Base-by-base conservation (phyloP, 1,140 invertebrate genomes). In the Drosophila persimilis region DNA sequence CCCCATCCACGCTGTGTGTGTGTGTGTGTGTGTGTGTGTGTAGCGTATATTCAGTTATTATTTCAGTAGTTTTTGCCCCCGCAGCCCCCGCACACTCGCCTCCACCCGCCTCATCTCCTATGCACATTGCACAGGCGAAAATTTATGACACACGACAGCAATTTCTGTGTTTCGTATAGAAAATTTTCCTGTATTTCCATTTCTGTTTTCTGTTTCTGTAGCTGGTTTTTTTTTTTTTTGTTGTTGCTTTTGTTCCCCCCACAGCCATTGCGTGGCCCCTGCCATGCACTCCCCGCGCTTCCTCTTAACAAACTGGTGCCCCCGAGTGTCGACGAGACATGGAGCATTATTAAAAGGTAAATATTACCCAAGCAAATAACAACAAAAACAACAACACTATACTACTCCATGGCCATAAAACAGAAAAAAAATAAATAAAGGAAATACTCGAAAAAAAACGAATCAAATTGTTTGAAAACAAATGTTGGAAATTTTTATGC, bases 341-440 rank as follows among this genome's bases (percentile, higher is more conserved):
- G 26, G 60, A 70, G 73, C 61, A 70, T 77, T 85, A 80, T 86
- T 73, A 86, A 85, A 85, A 84, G 80, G 81, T 84, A 85, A 85
- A 80, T 85, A 86, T 84, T 86, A 71, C 65, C 77, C 59, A 51
- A 61, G 69, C 80, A 76, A 84, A 77, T 73, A 85, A 79, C 64
- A 81, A 56, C 66, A 59, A 31, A 17, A 29, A 48, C 11, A 39
- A 9, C 3, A 35, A 8, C 3, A 39, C 9, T 35, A 35, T 39
- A 39, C 31, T 13, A 39, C 11, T 13, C 3, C 35, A 39, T 39
- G 35, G 8, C 2, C 35, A 39, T 39, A 29, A 39, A 39, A 39
- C 35, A 39, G 48, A 60, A 48, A 65, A 65, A 24, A 57, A 52
- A 11, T 35, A 35, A 65, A 50, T 44, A 44, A 54, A 76, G 17